Conservation (phyloP, 2,888 invertebrate genomes). For the Eupeodes latifasciatus region DNA sequence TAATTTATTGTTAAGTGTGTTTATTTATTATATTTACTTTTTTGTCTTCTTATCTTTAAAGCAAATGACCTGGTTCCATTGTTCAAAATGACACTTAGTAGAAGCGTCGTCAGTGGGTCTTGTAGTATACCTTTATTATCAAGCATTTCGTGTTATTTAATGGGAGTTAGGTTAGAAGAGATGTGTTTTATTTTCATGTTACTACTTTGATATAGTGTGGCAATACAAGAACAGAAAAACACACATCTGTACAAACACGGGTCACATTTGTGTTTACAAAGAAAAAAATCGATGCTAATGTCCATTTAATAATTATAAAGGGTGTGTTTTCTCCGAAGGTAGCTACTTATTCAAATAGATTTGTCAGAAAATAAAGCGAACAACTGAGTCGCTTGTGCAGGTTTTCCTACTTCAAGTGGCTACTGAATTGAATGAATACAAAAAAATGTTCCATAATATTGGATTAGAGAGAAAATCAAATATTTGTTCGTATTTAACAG, state of each 20-base stretch:
- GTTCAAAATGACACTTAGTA: conserved; percentile 31
- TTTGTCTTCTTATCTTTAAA: conserved; percentile 23
- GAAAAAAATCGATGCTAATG: conserved; percentile 33
- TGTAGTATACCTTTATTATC: conserved; percentile 15
- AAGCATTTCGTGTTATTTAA: conserved; percentile 22
- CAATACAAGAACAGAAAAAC: background rate
- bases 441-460: too few relatives aligned
- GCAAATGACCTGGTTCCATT: conserved; percentile 40
- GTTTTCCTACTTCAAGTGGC: too few relatives aligned
- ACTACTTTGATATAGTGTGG: background rate
- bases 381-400: too few relatives aligned
- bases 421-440: too few relatives aligned
- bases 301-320: background rate
- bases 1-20: background rate
- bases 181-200: conserved; percentile 1
- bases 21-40: background rate
- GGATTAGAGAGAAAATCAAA: too few relatives aligned
- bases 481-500: too few relatives aligned
- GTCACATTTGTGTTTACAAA: background rate
- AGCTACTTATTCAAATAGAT: background rate
- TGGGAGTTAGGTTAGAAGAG: background rate
- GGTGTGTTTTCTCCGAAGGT: background rate
- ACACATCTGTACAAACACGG: background rate
- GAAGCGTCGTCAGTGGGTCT: conserved; percentile 9
- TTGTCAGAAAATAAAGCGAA: background rate